Evolutionary conservation across 1,140 invertebrate species (phyloP).

Genomic region (Macrobrachium nipponense): DNA sequence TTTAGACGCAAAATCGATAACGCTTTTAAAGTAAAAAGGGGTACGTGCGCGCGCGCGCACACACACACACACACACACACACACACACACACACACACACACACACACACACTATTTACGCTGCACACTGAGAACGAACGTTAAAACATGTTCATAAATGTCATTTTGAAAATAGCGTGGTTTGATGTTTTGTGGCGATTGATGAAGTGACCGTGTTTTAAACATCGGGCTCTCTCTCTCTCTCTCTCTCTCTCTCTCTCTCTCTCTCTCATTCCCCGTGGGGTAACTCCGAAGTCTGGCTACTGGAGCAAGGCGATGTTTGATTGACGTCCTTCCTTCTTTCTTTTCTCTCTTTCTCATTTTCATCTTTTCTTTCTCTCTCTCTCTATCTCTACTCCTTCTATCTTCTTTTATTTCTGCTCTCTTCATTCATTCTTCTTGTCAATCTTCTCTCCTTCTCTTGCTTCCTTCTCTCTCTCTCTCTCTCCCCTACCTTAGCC

Average conservation of each 20-base stretch:
- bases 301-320: no score
- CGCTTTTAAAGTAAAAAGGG: no score
- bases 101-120: neutral
- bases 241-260: neutral
- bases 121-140: neutral
- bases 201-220: no score
- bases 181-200: no score
- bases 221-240: no score
- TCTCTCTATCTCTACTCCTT: no score
- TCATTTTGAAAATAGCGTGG: no score
- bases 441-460: no score
- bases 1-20: no score
- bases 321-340: neutral
- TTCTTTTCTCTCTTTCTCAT: neutral
- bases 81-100: neutral
- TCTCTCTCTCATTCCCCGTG: neutral
- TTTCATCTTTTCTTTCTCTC: slow-evolving; percentile 5
- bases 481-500: neutral
- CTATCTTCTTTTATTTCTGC: neutral
- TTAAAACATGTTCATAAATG: neutral
- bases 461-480: neutral
- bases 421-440: neutral
- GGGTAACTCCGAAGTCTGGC: no score
- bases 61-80: neutral
- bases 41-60: neutral